Percentiles rank a stretch among this genome's conserved stretches.
Conservation (phyloP, 2,113 vertebrate species). For the Gadus chalcogrammus region DNA sequence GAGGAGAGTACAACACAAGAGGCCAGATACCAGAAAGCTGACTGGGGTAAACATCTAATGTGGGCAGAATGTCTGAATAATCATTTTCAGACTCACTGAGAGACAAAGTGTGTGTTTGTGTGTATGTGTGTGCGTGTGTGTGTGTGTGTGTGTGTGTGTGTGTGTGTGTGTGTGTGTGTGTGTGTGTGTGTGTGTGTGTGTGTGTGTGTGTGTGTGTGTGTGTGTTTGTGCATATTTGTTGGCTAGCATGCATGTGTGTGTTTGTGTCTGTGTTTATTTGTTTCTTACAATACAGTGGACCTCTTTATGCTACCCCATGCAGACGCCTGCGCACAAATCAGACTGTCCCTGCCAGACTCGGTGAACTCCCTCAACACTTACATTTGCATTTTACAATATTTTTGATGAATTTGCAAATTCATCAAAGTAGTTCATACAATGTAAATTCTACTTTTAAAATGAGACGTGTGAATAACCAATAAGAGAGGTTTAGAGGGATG, state of each 20-base stretch:
- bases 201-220: conserved; percentile 7
- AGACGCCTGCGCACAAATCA: conserved; percentile 59
- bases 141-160: conserved; percentile 11
- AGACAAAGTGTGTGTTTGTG: conserved; percentile 47
- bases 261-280: conserved; percentile 16
- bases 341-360: conserved; percentile 57
- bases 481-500: no score
- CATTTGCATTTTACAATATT: neutral
- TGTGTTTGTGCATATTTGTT: neutral
- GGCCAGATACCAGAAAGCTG: conserved; percentile 32
- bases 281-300: conserved; percentile 49
- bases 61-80: conserved; percentile 17
- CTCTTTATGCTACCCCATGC: conserved; percentile 56
- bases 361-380: conserved; percentile 13
- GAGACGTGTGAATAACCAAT: no score
- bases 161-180: conserved; percentile 7
- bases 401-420: neutral
- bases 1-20: neutral
- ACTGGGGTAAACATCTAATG: neutral
- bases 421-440: no score
- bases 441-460: no score
- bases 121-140: conserved; percentile 2
- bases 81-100: conserved; percentile 57
- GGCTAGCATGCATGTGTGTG: conserved; percentile 17
- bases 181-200: conserved; percentile 8